A percentile compares a stretch with the other conserved stretches of the same genome.
phyloP scores from a whole-genome alignment of 1,140 invertebrate genomes.

The Caenorhabditis brenneri region DNA sequence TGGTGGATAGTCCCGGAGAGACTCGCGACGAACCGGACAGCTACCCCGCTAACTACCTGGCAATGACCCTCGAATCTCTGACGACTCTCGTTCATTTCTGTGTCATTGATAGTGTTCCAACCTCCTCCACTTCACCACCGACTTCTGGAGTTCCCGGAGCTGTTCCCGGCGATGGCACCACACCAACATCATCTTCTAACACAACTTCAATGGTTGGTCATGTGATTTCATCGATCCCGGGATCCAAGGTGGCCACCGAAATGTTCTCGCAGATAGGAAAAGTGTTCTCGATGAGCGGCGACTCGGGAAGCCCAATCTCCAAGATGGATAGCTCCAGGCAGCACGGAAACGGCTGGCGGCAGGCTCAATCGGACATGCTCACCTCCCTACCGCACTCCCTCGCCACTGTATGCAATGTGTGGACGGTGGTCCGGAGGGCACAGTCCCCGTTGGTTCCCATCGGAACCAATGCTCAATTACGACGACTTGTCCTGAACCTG shows the following conservation, averaged over 20 bases:
- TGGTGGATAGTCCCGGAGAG: conserved; percentile 12
- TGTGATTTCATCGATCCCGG: conserved; percentile 67
- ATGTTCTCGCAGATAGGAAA: conserved; percentile 84
- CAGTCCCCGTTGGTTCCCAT: conserved; percentile 9
- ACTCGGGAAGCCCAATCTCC: neutral
- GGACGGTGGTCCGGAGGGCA: conserved; percentile 76
- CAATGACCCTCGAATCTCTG: conserved; percentile 80
- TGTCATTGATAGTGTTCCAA: conserved; percentile 77
- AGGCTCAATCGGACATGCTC: conserved; percentile 79
- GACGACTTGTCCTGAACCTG: conserved; percentile 83
- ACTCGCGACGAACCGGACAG: conserved; percentile 35
- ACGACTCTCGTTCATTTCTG: conserved; percentile 86
- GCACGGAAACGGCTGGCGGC: conserved; percentile 72
- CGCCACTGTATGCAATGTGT: conserved; percentile 80
- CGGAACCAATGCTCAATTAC: conserved; percentile 73
- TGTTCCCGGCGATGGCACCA: neutral
- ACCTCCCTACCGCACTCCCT: conserved; percentile 83
- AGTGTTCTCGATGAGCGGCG: conserved; percentile 74
- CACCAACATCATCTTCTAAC: neutral
- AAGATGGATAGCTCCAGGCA: conserved; percentile 46
- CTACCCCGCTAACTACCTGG: conserved; percentile 80
- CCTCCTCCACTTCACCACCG: neutral
- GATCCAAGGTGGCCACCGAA: conserved; percentile 70
- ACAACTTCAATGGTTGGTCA: conserved; percentile 61
- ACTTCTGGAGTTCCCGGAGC: neutral